Base-by-base conservation (phyloP, 2,113 vertebrate genomes). In the Archilochus colubris region DNA sequence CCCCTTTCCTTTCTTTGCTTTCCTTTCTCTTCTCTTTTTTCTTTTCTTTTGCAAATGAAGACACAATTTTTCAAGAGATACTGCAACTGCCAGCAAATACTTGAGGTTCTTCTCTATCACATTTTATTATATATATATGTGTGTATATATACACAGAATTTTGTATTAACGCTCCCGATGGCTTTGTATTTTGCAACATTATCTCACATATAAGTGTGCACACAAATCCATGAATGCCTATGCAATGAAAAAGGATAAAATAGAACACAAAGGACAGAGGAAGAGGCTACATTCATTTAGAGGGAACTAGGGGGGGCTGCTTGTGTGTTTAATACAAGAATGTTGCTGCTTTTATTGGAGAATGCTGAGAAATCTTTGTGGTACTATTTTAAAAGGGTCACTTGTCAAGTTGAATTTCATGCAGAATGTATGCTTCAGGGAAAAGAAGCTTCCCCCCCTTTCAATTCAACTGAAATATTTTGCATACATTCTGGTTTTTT, bases 331-430 rank as follows among this genome's bases (percentile, higher is more conserved):
- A 75, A 86, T 36, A n/a, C 48, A 68, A 72, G 73, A 86, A 59
- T 0, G 2, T 36, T 84, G 73, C 38, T 57, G 78, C 95, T 88
- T 40, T 5, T 92, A 74, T 53, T 8, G 27, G 59, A 80, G 75
- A 93, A 89, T 3, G 67, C 48, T 6, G 28, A 93, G 84, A 92
- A 96, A 93, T 96, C 93, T 91, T 77, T 82, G 78, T 77, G 92
- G 72, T 3, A 14, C 91, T 70, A 63, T 51, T 94, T 43, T 93
- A 89, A 95, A 96, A 95, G 95, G 95, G 95, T 93, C 96, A 96
- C 93, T 96, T 96, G 96, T 96, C 96, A 97, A 95, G 89, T 89
- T 88, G 94, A 96, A 96, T 97, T 96, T 97, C 82, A 94, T 94
- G 93, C 91, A 95, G 82, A 96, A 94, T 82, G 44, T n/a, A 64